Base-by-base conservation (phyloP, 2,888 invertebrate species). In the Minunthozetes semirufus region DNA sequence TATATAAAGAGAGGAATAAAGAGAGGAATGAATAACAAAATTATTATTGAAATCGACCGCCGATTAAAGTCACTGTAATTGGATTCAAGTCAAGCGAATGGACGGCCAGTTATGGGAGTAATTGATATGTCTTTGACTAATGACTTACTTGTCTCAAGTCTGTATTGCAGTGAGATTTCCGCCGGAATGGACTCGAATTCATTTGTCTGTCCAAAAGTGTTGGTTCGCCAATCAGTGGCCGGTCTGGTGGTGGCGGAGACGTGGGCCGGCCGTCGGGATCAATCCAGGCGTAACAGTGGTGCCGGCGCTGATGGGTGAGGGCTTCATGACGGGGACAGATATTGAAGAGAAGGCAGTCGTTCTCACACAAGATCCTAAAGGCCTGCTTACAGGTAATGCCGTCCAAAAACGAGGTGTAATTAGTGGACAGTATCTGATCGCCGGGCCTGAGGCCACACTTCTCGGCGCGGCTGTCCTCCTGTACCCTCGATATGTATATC, bases 371-470 rank as follows among this genome's bases (percentile, higher is more conserved):
- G n/a, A 75, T 66, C 9, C 73, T 19, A 11, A 72, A 38, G 22
- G 75, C 75, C 63, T 72, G 46, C 25, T 75, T 53, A 29, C 72
- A 75, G 8, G 73, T 73, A 17, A 75, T 75, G 22, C 50, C 68
- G 59, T 75, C 73, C 9, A 75, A 50, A 48, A 94, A 94, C 78
- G 93, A 94, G 77, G 91, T 92, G 77, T 94, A 94, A 85, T 95
- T 95, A 79, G 94, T 94, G 85, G 94, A 93, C 81, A 95, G 87
- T 82, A 95, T 94, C 83, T 94, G 93, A 86, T 95, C 94, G 78
- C 95, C 95, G 78, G 93, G 92, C 81, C 92, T 88, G 79, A 94
- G 87, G 78, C 93, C 93, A 77, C 91, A 90, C 79, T 92, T 87
- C 84, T 93, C 93, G 78, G 93, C 93, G 80, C 93, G 90, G 81